Evolutionary conservation across 2,888 invertebrate species (phyloP).

Genomic region (Lasioglossum marginatum): DNA sequence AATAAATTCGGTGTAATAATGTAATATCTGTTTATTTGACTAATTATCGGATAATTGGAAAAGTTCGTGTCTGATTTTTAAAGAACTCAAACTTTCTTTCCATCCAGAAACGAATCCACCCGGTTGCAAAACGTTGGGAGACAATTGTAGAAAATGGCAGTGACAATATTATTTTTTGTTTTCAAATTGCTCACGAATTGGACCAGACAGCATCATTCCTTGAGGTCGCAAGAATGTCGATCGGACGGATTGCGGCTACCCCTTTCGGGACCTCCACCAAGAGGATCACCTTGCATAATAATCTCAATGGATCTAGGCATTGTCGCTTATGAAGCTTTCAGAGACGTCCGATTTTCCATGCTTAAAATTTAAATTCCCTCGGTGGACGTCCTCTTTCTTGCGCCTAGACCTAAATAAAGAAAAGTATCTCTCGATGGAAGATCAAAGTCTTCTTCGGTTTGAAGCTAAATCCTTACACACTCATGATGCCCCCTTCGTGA

Average conservation of each 20-base stretch:
- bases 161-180: not conserved
- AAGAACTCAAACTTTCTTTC: too few relatives aligned
- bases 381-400: not conserved
- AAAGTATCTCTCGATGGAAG: not conserved
- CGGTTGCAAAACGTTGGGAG: not conserved
- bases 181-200: not conserved
- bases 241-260: not conserved
- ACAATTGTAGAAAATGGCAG: not conserved
- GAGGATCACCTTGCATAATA: not conserved
- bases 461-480: not conserved
- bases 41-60: too few relatives aligned
- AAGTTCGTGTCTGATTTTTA: too few relatives aligned
- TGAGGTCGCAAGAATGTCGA: not conserved
- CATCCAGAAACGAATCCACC: not conserved
- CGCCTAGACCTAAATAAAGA: not conserved
- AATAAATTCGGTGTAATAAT: too few relatives aligned
- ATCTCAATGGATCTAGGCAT: conserved; percentile 1
- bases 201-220: not conserved
- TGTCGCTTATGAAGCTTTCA: not conserved
- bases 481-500: not conserved
- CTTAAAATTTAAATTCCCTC: not conserved
- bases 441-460: not conserved
- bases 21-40: too few relatives aligned
- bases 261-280: not conserved
- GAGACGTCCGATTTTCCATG: not conserved